Base-by-base conservation (phyloP, 2,888 invertebrate species). In the Kryphioiulus occultus region DNA sequence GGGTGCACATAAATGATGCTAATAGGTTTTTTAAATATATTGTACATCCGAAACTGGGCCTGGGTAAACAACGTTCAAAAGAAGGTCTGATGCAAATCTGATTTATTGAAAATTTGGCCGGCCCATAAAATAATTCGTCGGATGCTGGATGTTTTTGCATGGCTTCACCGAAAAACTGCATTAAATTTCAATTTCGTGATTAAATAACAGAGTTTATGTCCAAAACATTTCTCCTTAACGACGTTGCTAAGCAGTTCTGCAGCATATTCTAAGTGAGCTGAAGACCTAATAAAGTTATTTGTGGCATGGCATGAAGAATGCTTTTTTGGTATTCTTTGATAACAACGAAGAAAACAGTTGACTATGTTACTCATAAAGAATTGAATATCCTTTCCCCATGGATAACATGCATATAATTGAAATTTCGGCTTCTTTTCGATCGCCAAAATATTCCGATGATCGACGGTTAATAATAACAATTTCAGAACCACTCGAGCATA, bases 81-180 rank as follows among this genome's bases (percentile, higher is more conserved):
- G 15, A 1, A 10, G 30, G 15, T 78, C 22, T 30, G 30, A 78
- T 30, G 26, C 0, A 78, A 78, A 12, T 78, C 26, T 78, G 26
- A 78, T 53, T 17, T 17, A 53, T 78, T 0, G 30, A 10, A 78
- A 30, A 78, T 78, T 78, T 78, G 30, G 17, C 78, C 78, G 78
- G 78, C 10, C 15, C 78, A 78, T 78, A 78, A 78, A 78, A 12
- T 30, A 30, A 78, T 78, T 78, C 15, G 26, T 30, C 22, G 10
- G 10, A 22, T 26, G 78, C 26, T 26, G 22, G 78, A 30, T 30
- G 78, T 26, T 78, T 78, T 78, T 30, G 78, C 78, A 30, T 30
- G 78, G 17, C 17, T 78, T 78, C 78, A 78, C 78, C 22, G 78
- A 78, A 78, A 68, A 78, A 78, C 78, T 78, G 78, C 78, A 78